phyloP scores from a whole-genome alignment of 2,888 invertebrate species.

The Polyploca ridens region DNA sequence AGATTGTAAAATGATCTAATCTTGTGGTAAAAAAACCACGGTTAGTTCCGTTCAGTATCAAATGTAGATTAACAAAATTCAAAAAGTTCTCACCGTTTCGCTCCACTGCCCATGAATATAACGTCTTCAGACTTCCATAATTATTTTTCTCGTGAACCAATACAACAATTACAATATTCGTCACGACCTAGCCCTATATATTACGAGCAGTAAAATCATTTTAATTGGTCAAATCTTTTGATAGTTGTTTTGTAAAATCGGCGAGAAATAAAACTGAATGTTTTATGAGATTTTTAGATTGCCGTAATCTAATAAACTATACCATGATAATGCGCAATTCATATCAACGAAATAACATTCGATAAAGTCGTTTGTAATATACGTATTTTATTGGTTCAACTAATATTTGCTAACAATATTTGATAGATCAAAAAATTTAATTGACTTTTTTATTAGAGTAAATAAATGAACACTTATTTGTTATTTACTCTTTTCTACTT shows the following conservation, averaged over 20 bases:
- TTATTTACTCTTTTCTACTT: too few relatives aligned
- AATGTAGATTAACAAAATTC: conserved; percentile 74
- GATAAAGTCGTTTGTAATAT: not conserved
- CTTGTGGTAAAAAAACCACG: conserved; percentile 64
- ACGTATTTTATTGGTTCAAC: not conserved
- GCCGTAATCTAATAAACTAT: not conserved
- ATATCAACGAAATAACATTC: not conserved
- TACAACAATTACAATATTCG: conserved; percentile 79
- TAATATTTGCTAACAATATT: not conserved
- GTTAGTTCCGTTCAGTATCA: conserved; percentile 69
- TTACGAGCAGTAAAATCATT: conserved; percentile 63
- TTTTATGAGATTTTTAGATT: too few relatives aligned
- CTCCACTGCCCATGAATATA: conserved; percentile 71
- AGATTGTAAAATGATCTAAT: conserved; percentile 44
- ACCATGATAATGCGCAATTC: not conserved
- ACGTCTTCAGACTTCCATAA: conserved; percentile 69
- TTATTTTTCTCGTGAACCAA: conserved; percentile 80
- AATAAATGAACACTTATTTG: too few relatives aligned
- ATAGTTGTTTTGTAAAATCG: conserved; percentile 26
- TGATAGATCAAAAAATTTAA: not conserved
- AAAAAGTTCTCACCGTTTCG: conserved; percentile 80
- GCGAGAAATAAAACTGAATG: conserved; percentile 28
- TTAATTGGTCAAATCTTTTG: conserved; percentile 58
- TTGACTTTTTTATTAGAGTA: too few relatives aligned
- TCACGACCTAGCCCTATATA: conserved; percentile 68